Percentiles rank a stretch among this genome's conserved stretches.
phyloP scores from a whole-genome alignment of 1,140 invertebrate species.

The Drosophila albomicans region DNA sequence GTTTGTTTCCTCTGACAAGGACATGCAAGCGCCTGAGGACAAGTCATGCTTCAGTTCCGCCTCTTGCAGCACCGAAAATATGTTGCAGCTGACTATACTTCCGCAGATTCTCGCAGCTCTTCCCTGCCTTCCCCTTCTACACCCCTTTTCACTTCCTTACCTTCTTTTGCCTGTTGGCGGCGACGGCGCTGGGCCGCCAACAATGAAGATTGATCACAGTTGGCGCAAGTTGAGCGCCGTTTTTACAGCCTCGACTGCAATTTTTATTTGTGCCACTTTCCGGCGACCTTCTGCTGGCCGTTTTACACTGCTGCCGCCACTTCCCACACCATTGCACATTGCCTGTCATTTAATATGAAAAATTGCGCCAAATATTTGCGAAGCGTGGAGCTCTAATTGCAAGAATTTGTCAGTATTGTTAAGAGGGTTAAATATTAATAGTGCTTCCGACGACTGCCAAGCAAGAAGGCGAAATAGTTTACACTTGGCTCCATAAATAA shows the following conservation, averaged over 20 bases:
- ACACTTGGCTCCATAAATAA: not conserved
- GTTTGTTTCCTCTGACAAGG: slow-evolving; percentile 45
- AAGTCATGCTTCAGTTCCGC: slow-evolving; percentile 56
- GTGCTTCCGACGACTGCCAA: slow-evolving; percentile 36
- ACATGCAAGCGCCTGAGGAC: slow-evolving; percentile 39
- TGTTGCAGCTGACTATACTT: slow-evolving; percentile 60
- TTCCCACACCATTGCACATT: not conserved
- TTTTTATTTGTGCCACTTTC: slow-evolving; percentile 73
- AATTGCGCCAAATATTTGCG: slow-evolving; percentile 79
- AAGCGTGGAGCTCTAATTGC: slow-evolving; percentile 65
- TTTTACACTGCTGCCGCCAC: not conserved
- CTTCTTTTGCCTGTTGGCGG: too few species aligned
- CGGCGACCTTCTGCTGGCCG: slow-evolving; percentile 32
- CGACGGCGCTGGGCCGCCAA: not conserved
- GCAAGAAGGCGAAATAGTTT: not conserved
- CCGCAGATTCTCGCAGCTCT: not conserved
- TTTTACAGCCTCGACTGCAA: slow-evolving; percentile 66
- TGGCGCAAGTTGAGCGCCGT: slow-evolving; percentile 61
- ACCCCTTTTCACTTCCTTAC: not conserved
- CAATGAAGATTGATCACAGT: slow-evolving; percentile 80
- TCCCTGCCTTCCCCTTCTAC: too few species aligned
- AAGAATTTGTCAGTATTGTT: slow-evolving; percentile 75
- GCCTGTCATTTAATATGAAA: slow-evolving; percentile 79
- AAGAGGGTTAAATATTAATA: slow-evolving; percentile 67
- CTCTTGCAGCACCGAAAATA: slow-evolving; percentile 61